phyloP scores from a whole-genome alignment of 2,888 invertebrate genomes.

The Autographa pulchrina region DNA sequence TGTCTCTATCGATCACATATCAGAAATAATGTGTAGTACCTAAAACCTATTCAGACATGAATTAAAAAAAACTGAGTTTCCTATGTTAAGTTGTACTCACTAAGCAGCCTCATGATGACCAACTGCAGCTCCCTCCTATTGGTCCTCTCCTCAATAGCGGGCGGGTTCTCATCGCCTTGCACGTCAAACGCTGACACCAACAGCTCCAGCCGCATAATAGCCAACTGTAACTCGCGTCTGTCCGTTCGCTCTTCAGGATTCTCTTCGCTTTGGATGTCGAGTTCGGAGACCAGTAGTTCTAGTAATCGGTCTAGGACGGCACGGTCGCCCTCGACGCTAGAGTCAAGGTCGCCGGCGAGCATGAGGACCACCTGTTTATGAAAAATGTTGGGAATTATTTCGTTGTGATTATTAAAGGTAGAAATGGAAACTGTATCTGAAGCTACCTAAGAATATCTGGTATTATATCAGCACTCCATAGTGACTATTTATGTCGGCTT shows the following conservation, averaged over 20 bases:
- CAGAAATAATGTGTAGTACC: too few species aligned
- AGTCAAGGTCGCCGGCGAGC: conserved; percentile 96
- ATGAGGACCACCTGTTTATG: conserved; percentile 93
- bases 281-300: conserved; percentile 92
- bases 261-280: conserved; percentile 90
- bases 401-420: too few species aligned
- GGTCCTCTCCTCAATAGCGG: conserved; percentile 91
- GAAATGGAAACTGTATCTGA: too few species aligned
- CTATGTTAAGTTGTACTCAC: too few species aligned
- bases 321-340: conserved; percentile 94
- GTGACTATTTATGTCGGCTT: too few species aligned
- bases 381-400: too few species aligned
- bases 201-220: conserved; percentile 94
- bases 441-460: too few species aligned
- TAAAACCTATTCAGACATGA: too few species aligned
- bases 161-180: conserved; percentile 82
- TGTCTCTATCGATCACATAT: too few species aligned
- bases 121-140: conserved; percentile 95
- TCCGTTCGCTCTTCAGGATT: conserved; percentile 90
- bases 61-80: too few species aligned
- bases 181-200: conserved; percentile 93
- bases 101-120: conserved; percentile 95
- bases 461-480: too few species aligned
- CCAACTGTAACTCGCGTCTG: conserved; percentile 95
- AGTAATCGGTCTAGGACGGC: conserved; percentile 94